These are phyloP conservation scores for Fopius arisanus DNA, from an alignment of 1,140 invertebrate species.

Conservation along the genomic window DNA sequence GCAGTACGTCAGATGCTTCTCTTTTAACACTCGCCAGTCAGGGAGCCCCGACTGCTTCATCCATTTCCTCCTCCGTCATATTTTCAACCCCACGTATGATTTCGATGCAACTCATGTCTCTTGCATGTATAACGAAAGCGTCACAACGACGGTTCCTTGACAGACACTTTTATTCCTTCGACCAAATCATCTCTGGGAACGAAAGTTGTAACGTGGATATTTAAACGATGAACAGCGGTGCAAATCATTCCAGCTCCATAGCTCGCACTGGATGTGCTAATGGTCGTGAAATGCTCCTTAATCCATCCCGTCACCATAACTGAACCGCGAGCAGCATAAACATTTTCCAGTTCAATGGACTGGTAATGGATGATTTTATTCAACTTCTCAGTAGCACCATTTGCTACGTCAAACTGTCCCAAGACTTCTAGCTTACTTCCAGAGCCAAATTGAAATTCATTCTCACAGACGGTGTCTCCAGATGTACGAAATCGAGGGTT, in stretches of 20 bases:
- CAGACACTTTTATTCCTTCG: not conserved
- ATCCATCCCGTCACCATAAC: not conserved
- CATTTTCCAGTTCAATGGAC: not conserved
- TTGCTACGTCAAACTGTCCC: not conserved
- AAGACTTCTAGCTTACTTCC: not conserved
- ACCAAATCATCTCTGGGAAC: not conserved
- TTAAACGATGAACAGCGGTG: not conserved
- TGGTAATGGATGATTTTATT: not conserved
- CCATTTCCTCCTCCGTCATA: not conserved
- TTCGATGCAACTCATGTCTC: not conserved
- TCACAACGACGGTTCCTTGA: no score
- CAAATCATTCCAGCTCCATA: not conserved
- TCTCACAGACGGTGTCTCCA: not conserved
- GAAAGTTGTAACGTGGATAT: not conserved
- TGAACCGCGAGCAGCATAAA: not conserved
- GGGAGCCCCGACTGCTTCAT: not conserved
- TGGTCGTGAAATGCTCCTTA: not conserved
- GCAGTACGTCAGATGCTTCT: not conserved
- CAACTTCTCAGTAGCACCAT: not conserved
- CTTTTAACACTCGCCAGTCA: not conserved
- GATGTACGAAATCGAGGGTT: not conserved
- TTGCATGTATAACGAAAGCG: no score
- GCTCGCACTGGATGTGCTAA: not conserved
- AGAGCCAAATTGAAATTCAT: not conserved
- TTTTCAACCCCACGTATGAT: not conserved